Evolutionary conservation across 2,113 vertebrate genomes (phyloP).

Genomic region (Strix aluco): DNA sequence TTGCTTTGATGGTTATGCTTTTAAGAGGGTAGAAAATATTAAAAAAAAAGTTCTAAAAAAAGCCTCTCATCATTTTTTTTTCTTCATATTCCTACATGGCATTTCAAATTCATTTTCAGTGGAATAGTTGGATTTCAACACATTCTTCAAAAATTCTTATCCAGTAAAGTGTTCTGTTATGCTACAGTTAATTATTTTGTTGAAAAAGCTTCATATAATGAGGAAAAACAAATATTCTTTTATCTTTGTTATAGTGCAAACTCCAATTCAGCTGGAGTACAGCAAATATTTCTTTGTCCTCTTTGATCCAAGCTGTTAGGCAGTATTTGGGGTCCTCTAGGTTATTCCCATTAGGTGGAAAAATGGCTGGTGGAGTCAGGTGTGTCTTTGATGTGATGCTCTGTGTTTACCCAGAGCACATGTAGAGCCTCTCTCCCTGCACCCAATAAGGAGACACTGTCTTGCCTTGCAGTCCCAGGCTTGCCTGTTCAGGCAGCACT

Average conservation of each 20-base stretch:
- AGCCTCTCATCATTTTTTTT: background rate
- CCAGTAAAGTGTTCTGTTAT: conserved; percentile 14
- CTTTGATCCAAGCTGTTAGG: conserved; percentile 50
- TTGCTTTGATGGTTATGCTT: conserved; percentile 73
- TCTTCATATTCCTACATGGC: background rate
- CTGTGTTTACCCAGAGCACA: accelerated
- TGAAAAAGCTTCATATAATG: conserved; percentile 30
- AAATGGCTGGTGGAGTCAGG: background rate
- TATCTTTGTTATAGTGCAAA: conserved; percentile 5
- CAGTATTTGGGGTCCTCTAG: conserved; percentile 1
- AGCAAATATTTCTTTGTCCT: background rate
- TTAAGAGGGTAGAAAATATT: conserved; percentile 52
- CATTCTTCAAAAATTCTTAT: conserved; percentile 5
- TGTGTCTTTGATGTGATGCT: conserved; percentile 6
- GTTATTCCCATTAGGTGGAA: conserved; percentile 42
- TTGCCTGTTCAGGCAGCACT: background rate
- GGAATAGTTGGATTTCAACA: conserved; percentile 26
- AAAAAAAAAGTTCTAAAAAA: conserved; percentile 39
- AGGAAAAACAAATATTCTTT: conserved; percentile 51
- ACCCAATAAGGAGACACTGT: accelerated
- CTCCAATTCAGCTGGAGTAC: conserved; percentile 7
- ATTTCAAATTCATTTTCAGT: conserved; percentile 46
- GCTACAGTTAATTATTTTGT: conserved; percentile 48
- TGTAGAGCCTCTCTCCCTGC: background rate
- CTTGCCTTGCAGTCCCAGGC: background rate